These are phyloP conservation scores for Toxotes jaculatrix DNA, from an alignment of 2,113 vertebrate species.

Conservation along the genomic window DNA sequence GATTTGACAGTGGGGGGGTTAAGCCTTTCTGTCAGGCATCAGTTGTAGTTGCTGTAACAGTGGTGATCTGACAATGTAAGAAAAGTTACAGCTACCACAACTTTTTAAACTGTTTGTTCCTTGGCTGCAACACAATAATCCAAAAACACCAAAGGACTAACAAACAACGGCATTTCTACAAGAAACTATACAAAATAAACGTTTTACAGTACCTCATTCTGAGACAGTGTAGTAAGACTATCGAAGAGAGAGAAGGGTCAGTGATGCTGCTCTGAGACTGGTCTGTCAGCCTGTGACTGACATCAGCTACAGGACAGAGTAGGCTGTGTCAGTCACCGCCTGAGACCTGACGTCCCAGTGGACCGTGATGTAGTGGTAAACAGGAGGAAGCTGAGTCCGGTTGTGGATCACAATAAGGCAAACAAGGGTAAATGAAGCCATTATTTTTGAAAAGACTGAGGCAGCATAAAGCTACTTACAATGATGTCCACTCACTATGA, in stretches of 20 bases:
- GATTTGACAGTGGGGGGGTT: background rate
- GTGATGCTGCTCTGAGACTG: constrained; percentile 49
- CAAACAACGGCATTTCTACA: background rate
- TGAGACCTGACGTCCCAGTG: constrained; percentile 61
- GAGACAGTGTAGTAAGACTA: constrained; percentile 20
- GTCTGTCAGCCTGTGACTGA: constrained; percentile 62
- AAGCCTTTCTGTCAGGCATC: background rate
- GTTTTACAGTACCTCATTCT: constrained; percentile 63
- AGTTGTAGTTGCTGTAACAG: background rate
- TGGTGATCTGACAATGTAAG: background rate
- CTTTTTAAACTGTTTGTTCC: background rate
- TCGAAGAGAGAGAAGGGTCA: constrained; percentile 16
- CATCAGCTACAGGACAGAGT: constrained; percentile 54
- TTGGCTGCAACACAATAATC: background rate
- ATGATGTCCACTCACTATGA: constrained; percentile 2
- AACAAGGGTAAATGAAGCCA: constrained; percentile 41
- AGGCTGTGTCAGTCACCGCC: constrained; percentile 76
- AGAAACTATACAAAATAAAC: background rate
- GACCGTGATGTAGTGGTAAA: constrained; percentile 30
- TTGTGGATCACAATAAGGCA: constrained; percentile 46
- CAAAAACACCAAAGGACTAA: background rate
- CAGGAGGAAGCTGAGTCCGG: constrained; percentile 34
- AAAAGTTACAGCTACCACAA: background rate
- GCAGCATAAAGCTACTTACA: constrained; percentile 22
- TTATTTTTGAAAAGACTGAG: constrained; percentile 49